Conservation (phyloP, 1,140 invertebrate species). For the Aphis gossypii region DNA sequence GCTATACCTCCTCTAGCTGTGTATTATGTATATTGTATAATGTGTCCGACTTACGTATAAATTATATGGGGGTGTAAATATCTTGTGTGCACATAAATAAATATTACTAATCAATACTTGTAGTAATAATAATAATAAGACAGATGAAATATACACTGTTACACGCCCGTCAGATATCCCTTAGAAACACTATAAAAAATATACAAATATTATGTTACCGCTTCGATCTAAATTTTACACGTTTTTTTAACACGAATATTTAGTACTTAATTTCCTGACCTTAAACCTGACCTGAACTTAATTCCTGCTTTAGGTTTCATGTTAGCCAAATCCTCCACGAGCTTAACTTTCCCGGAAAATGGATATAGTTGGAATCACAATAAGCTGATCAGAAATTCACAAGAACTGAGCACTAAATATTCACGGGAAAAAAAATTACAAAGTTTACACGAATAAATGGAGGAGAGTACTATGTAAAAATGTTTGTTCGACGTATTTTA, state of each 20-base stretch:
- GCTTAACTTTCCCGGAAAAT: neutral
- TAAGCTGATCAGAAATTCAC: neutral
- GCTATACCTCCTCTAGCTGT: neutral
- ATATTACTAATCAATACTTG: neutral
- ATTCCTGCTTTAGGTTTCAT: neutral
- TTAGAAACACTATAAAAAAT: neutral
- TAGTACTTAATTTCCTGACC: neutral
- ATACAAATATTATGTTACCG: neutral
- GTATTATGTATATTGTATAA: neutral
- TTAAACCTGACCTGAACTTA: no score
- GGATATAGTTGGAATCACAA: neutral
- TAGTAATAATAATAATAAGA: neutral
- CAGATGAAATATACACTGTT: neutral
- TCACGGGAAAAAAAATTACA: neutral
- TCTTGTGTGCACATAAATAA: neutral
- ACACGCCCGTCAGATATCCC: neutral
- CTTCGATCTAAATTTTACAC: neutral
- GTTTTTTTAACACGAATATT: neutral
- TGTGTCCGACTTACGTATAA: neutral
- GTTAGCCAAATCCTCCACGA: neutral
- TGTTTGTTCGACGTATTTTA: no score
- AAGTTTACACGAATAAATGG: no score
- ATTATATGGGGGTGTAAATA: neutral
- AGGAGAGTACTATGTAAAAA: no score
- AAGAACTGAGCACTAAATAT: neutral